Evolutionary conservation across 2,797 vertebrate species (phyloP).

Genomic region (Gouania willdenowi): DNA sequence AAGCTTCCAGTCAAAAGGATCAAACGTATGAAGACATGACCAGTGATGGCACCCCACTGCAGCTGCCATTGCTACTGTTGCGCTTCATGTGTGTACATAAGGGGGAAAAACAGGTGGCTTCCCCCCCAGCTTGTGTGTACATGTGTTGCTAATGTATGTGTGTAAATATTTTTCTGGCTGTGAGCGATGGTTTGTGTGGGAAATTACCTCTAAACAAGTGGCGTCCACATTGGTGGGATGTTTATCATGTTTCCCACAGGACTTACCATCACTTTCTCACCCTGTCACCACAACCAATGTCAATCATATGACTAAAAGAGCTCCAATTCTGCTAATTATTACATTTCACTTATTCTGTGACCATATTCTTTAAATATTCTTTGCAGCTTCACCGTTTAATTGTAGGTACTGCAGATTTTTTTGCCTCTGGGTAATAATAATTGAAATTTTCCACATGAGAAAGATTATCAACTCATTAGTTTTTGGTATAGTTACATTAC

Average conservation of each 20-base stretch:
- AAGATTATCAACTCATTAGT: not conserved
- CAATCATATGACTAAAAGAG: not conserved
- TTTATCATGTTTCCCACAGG: conserved; percentile 48
- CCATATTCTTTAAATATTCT: not conserved
- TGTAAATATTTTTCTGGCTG: conserved; percentile 23
- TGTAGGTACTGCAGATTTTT: not conserved
- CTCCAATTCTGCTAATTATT: not conserved
- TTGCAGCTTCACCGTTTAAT: not conserved
- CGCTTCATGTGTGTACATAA: conserved; percentile 11
- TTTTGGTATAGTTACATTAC: not conserved
- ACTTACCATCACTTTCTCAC: not conserved
- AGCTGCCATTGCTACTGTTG: conserved; percentile 59
- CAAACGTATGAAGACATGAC: conserved; percentile 72
- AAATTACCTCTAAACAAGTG: conserved; percentile 20
- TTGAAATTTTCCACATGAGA: not conserved
- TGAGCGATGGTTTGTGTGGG: conserved; percentile 7
- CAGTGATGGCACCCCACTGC: conserved; percentile 58
- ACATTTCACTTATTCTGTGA: not conserved
- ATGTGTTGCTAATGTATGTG: conserved; percentile 17
- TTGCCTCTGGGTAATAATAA: not conserved
- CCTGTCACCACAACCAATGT: not conserved
- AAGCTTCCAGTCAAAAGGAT: conserved; percentile 66
- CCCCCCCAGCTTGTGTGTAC: conserved; percentile 15
- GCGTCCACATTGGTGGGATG: conserved; percentile 27
- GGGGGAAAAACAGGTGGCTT: conserved; percentile 45